These are phyloP conservation scores for Sympetrum striolatum DNA, from an alignment of 2,888 invertebrate species.

Conservation along the genomic window DNA sequence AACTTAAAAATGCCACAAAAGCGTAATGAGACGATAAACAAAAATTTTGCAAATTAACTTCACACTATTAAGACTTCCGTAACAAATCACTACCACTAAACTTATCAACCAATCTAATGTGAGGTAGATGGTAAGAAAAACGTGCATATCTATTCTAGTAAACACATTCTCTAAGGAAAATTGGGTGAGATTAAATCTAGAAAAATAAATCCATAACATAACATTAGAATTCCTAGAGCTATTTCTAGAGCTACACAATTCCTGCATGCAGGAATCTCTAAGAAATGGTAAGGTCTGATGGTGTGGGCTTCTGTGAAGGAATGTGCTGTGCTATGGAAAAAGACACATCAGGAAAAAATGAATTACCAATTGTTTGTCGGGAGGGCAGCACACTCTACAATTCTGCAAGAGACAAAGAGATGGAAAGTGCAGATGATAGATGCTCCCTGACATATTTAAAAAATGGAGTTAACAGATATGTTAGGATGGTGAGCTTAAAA, in stretches of 20 bases:
- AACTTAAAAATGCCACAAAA: neutral
- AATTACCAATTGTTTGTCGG: constrained; percentile 42
- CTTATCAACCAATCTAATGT: too few relatives aligned
- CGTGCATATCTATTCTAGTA: neutral
- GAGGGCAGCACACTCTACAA: constrained; percentile 36
- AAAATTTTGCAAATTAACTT: too few relatives aligned
- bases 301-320: constrained; percentile 6
- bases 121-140: neutral
- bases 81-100: too few relatives aligned
- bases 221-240: neutral
- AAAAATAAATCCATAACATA: neutral
- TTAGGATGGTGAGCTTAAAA: neutral
- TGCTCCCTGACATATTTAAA: neutral
- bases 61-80: too few relatives aligned
- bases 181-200: neutral
- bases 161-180: neutral
- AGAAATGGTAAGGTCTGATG: neutral
- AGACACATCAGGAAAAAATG: neutral
- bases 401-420: constrained; percentile 1
- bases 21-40: too few relatives aligned
- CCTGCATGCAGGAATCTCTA: constrained; percentile 3
- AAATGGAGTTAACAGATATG: neutral
- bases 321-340: constrained; percentile 10
- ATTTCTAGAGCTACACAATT: neutral
- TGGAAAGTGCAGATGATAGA: neutral